Percentiles rank a stretch among this genome's conserved stretches.
Evolutionary conservation across 1,140 invertebrate genomes (phyloP).

Genomic region (Cyrtorhinus lividipennis): DNA sequence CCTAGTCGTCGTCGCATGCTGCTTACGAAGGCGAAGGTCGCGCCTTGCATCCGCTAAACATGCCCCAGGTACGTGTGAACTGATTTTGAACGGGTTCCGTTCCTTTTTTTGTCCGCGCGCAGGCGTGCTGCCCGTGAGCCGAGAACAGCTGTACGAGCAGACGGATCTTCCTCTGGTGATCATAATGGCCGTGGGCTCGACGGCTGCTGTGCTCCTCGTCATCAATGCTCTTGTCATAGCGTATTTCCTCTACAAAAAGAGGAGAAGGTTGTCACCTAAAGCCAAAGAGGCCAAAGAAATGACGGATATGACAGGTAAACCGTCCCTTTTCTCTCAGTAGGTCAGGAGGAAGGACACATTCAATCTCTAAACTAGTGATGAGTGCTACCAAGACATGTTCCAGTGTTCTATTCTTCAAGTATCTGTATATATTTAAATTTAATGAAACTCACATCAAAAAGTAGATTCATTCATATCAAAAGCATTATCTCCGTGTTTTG

Average conservation of each 20-base stretch:
- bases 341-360: no score
- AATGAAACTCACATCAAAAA: no score
- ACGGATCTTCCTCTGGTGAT: conserved; percentile 57
- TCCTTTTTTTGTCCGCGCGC: background rate
- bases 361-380: no score
- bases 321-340: no score
- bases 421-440: no score
- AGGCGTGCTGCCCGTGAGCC: conserved; percentile 31
- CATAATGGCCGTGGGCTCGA: conserved; percentile 64
- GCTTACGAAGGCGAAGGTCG: conserved; percentile 51
- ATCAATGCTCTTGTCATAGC: conserved; percentile 69
- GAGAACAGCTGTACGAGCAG: conserved; percentile 48
- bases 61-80: conserved; percentile 11
- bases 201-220: conserved; percentile 58
- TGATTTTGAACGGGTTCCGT: conserved; percentile 31
- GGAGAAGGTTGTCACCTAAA: conserved; percentile 32
- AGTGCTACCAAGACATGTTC: no score
- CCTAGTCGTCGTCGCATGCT: conserved; percentile 73
- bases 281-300: conserved; percentile 7
- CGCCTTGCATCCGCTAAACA: conserved; percentile 17
- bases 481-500: no score
- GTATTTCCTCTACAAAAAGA: conserved; percentile 65
- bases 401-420: no score
- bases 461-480: no score
- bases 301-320: conserved; percentile 6